A percentile compares a stretch with the other conserved stretches of the same genome.
phyloP scores from a whole-genome alignment of 1,140 invertebrate species.

The Papilio machaon region DNA sequence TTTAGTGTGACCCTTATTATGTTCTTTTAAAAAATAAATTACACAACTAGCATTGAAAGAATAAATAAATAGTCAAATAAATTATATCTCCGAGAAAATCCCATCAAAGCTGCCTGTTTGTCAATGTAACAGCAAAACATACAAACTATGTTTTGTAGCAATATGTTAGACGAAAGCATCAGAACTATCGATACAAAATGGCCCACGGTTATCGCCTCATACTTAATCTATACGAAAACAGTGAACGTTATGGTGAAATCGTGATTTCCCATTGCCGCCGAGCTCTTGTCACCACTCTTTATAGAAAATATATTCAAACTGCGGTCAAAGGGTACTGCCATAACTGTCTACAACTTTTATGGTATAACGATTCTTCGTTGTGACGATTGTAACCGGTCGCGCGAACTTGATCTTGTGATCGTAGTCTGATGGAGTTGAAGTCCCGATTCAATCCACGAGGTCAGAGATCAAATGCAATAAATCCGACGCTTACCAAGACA shows the following conservation, averaged over 20 bases:
- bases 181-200: conserved; percentile 22
- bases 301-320: conserved; percentile 52
- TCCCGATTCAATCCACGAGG: conserved; percentile 31
- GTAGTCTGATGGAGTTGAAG: conserved; percentile 24
- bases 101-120: background rate
- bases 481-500: conserved; percentile 14
- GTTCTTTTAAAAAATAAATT: no score
- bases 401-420: conserved; percentile 32
- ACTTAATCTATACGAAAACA: conserved; percentile 35
- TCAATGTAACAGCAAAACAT: conserved; percentile 10
- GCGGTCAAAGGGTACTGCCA: conserved; percentile 56
- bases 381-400: conserved; percentile 38
- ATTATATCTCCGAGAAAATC: background rate
- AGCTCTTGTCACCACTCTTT: conserved; percentile 48
- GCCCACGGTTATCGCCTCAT: conserved; percentile 30
- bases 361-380: conserved; percentile 49
- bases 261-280: conserved; percentile 49
- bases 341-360: conserved; percentile 56
- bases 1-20: no score
- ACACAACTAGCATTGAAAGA: no score
- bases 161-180: conserved; percentile 27
- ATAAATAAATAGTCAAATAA: background rate
- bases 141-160: background rate
- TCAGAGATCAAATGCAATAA: conserved; percentile 16
- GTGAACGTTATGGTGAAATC: conserved; percentile 49